These are phyloP conservation scores for Cyclophora albipunctata DNA, from an alignment of 2,888 invertebrate genomes.

Conservation along the genomic window DNA sequence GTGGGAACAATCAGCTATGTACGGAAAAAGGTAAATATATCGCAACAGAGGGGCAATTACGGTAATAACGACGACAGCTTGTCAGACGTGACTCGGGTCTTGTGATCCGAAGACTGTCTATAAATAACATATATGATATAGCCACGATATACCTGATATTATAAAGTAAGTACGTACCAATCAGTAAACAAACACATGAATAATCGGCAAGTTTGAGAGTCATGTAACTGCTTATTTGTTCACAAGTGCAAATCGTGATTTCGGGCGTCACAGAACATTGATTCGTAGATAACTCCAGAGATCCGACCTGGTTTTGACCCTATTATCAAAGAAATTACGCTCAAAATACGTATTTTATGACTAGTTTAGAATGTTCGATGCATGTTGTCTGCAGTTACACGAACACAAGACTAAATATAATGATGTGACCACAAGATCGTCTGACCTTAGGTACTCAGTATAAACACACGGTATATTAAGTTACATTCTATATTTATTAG, in stretches of 20 bases:
- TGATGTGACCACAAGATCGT: too few relatives aligned
- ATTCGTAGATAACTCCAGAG: slow-evolving; percentile 31
- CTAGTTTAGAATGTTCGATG: not conserved
- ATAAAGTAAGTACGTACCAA: too few relatives aligned
- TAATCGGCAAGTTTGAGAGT: too few relatives aligned
- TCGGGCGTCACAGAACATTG: slow-evolving; percentile 35
- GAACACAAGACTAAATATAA: too few relatives aligned
- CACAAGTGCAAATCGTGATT: slow-evolving; percentile 36
- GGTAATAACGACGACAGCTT: slow-evolving; percentile 7
- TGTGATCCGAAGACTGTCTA: slow-evolving; percentile 4
- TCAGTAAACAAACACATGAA: too few relatives aligned
- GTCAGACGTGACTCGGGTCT: slow-evolving; percentile 10
- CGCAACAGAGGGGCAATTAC: slow-evolving; percentile 10
- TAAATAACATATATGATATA: slow-evolving; percentile 3
- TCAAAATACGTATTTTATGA: too few relatives aligned
- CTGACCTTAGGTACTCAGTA: too few relatives aligned
- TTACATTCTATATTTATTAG: too few relatives aligned
- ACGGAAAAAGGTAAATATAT: slow-evolving; percentile 3
- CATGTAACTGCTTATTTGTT: slow-evolving; percentile 14
- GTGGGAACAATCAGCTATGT: slow-evolving; percentile 5
- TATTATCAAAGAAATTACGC: slow-evolving; percentile 21
- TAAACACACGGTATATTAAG: too few relatives aligned
- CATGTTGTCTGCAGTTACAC: not conserved
- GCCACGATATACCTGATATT: too few relatives aligned
- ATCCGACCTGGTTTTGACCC: slow-evolving; percentile 35